Conservation (phyloP, 2,113 vertebrate species). For the Balaenoptera acutorostrata region DNA sequence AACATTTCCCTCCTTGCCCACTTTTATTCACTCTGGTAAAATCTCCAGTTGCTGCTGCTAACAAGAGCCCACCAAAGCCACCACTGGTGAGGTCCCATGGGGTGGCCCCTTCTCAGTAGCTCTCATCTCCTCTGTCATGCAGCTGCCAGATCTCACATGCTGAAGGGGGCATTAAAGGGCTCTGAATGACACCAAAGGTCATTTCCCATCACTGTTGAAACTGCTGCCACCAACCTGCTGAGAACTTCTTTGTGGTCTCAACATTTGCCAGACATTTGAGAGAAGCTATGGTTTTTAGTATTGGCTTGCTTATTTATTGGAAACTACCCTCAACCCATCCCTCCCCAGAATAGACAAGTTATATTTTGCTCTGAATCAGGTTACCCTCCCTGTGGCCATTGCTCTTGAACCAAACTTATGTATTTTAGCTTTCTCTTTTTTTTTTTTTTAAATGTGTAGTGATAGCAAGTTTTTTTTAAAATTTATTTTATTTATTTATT, state of each 20-base stretch:
- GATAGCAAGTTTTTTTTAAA: too few relatives aligned
- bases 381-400: not conserved
- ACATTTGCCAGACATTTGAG: not conserved
- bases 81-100: fast-evolving
- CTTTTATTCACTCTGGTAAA: not conserved
- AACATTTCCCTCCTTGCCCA: not conserved
- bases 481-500: too few relatives aligned
- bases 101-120: not conserved
- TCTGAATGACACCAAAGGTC: not conserved
- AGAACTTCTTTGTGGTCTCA: not conserved
- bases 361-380: not conserved
- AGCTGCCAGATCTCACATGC: fast-evolving
- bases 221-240: not conserved
- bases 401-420: not conserved
- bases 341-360: not conserved
- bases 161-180: not conserved
- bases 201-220: not conserved
- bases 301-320: not conserved
- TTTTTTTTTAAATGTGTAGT: not conserved
- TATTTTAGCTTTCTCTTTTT: not conserved
- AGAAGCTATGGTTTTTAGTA: not conserved
- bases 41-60: not conserved
- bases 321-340: not conserved
- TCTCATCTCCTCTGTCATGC: not conserved
- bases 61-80: not conserved